phyloP scores from a whole-genome alignment of 2,113 vertebrate genomes.

The Naja naja region DNA sequence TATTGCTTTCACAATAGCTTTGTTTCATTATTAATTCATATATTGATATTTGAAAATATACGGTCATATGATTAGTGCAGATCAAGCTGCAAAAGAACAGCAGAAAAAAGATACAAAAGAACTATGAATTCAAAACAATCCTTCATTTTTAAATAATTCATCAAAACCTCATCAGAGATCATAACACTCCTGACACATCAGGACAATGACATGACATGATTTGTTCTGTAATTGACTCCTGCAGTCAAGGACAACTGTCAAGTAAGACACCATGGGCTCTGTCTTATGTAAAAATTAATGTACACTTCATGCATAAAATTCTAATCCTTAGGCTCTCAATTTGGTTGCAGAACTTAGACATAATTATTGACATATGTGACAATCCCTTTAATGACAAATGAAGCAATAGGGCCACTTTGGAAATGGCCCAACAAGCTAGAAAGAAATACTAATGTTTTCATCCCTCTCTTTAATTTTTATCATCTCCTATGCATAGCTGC shows the following conservation, averaged over 20 bases:
- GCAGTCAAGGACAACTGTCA: slow-evolving; percentile 11
- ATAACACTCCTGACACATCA: slow-evolving; percentile 24
- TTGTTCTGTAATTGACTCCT: slow-evolving; percentile 37
- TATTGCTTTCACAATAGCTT: not conserved
- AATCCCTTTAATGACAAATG: not conserved
- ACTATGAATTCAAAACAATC: slow-evolving; percentile 20
- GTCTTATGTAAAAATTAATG: slow-evolving; percentile 14
- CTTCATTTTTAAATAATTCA: slow-evolving; percentile 46
- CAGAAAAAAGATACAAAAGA: slow-evolving; percentile 14
- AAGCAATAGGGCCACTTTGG: not conserved
- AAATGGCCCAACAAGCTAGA: not conserved
- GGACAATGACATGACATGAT: slow-evolving; percentile 31
- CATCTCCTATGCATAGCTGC: not conserved
- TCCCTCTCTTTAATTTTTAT: not conserved
- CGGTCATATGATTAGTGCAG: not conserved
- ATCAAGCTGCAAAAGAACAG: not conserved
- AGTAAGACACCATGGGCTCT: slow-evolving; percentile 9
- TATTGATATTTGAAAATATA: not conserved
- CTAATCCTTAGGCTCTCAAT: slow-evolving; percentile 8
- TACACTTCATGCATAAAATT: not conserved
- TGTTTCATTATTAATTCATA: not conserved
- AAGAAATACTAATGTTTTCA: not conserved
- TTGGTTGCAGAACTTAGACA: not conserved
- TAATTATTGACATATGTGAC: not conserved
- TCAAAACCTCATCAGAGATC: slow-evolving; percentile 41